Percentiles rank a stretch among this genome's conserved stretches.
Conservation (phyloP, 37 sponge, comb jelly and placozoan genomes). For the Sycon ciliatum region DNA sequence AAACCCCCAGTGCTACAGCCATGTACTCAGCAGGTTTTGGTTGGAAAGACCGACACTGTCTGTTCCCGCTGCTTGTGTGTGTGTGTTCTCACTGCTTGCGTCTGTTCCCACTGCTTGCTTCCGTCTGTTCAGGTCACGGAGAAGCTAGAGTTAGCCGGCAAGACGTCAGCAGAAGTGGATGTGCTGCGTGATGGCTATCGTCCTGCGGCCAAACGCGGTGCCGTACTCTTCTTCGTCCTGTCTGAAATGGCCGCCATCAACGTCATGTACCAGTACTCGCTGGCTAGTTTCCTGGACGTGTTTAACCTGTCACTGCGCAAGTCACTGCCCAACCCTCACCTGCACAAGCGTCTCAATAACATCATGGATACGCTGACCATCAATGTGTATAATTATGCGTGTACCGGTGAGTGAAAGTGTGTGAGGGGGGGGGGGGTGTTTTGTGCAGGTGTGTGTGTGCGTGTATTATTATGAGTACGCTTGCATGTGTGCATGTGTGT, state of each 20-base stretch:
- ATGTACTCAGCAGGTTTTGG: too few species aligned
- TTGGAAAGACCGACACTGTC: too few species aligned
- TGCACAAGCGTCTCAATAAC: slow-evolving; percentile 80
- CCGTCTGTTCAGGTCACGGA: slow-evolving; percentile 52
- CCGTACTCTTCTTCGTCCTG: slow-evolving; percentile 95
- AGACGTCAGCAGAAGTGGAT: slow-evolving; percentile 83
- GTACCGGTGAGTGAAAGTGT: slow-evolving; percentile 58
- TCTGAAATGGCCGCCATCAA: slow-evolving; percentile 96
- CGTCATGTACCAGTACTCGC: slow-evolving; percentile 98
- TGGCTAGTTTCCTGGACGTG: slow-evolving; percentile 83
- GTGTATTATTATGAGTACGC: too few species aligned
- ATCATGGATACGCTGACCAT: slow-evolving; percentile 87
- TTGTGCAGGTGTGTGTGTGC: too few species aligned
- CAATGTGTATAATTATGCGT: slow-evolving; percentile 97
- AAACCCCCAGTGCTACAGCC: too few species aligned
- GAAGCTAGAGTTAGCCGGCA: slow-evolving; percentile 74
- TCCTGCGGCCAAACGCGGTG: slow-evolving; percentile 88
- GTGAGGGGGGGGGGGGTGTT: background rate
- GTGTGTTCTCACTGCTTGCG: background rate
- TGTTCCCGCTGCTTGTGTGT: slow-evolving; percentile 8
- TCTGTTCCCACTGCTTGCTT: background rate
- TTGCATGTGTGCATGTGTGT: background rate
- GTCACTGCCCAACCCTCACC: slow-evolving; percentile 79
- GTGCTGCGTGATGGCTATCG: slow-evolving; percentile 82
- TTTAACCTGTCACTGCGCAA: slow-evolving; percentile 81